Percentiles rank a stretch among this genome's conserved stretches.
Conservation (phyloP, 2,888 invertebrate genomes). For the Nymphalis polychloros region DNA sequence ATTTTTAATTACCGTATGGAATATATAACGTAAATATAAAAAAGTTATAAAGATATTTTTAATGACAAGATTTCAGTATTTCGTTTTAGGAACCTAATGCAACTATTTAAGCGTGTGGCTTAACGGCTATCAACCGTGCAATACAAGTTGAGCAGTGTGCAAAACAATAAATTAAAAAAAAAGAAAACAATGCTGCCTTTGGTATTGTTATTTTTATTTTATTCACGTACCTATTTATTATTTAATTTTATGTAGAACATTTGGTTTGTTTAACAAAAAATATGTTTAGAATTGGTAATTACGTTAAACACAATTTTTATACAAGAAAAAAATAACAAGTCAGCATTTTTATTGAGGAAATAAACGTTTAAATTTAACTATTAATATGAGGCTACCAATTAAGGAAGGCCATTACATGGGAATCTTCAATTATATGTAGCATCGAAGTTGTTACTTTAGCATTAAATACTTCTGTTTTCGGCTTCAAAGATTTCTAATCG, state of each 20-base stretch:
- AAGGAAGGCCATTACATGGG: conserved; percentile 16
- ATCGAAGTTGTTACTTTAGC: conserved; percentile 15
- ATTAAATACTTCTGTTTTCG: conserved; percentile 17
- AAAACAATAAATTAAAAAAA: too few species aligned
- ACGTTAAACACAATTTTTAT: not conserved
- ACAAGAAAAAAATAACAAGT: conserved; percentile 5
- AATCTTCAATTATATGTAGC: conserved; percentile 7
- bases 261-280: not conserved
- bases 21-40: too few species aligned
- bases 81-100: too few species aligned
- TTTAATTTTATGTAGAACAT: not conserved
- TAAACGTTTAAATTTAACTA: conserved; percentile 15
- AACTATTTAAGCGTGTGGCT: too few species aligned
- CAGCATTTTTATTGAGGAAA: conserved; percentile 26
- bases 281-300: not conserved
- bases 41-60: too few species aligned
- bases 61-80: too few species aligned
- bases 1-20: not conserved
- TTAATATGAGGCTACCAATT: conserved; percentile 13
- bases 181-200: too few species aligned
- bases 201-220: too few species aligned
- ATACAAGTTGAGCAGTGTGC: too few species aligned
- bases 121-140: too few species aligned
- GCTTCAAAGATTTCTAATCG: conserved; percentile 21
- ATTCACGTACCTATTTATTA: not conserved